Conservation (phyloP, 2,797 vertebrate species). For the Chromobotia macracanthus region DNA sequence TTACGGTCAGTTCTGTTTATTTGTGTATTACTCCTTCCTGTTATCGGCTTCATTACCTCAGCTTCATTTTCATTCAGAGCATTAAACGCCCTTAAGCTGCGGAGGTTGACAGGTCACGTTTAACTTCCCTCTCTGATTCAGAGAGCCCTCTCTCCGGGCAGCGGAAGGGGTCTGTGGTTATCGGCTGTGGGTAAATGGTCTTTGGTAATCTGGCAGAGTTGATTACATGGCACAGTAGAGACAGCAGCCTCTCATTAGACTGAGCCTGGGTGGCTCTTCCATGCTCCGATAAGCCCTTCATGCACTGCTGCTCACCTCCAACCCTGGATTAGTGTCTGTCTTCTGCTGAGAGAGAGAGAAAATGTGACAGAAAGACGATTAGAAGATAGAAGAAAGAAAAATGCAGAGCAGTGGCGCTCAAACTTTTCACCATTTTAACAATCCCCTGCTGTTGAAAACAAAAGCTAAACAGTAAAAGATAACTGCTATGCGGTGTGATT, state of each 20-base stretch:
- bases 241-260: conserved; percentile 54
- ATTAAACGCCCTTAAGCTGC: conserved; percentile 7
- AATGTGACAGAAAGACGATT: conserved; percentile 13
- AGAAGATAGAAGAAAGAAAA: conserved; percentile 12
- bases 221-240: conserved; percentile 57
- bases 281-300: conserved; percentile 47
- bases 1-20: not conserved
- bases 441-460: not conserved
- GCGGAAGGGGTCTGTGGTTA: conserved; percentile 35
- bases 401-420: not conserved
- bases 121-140: conserved; percentile 30
- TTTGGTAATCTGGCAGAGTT: conserved; percentile 58
- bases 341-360: conserved; percentile 40
- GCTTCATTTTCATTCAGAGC: conserved; percentile 31
- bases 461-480: not conserved
- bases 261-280: conserved; percentile 40
- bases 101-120: conserved; percentile 37
- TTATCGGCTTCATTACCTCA: not conserved
- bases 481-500: too few species aligned
- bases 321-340: conserved; percentile 48
- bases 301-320: conserved; percentile 39
- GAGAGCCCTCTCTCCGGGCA: conserved; percentile 18
- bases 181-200: conserved; percentile 51
- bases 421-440: not conserved
- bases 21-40: conserved; percentile 17